Percentiles rank a stretch among this genome's conserved stretches.
phyloP scores from a whole-genome alignment of 2,113 vertebrate genomes.

The Gila orcuttii region DNA sequence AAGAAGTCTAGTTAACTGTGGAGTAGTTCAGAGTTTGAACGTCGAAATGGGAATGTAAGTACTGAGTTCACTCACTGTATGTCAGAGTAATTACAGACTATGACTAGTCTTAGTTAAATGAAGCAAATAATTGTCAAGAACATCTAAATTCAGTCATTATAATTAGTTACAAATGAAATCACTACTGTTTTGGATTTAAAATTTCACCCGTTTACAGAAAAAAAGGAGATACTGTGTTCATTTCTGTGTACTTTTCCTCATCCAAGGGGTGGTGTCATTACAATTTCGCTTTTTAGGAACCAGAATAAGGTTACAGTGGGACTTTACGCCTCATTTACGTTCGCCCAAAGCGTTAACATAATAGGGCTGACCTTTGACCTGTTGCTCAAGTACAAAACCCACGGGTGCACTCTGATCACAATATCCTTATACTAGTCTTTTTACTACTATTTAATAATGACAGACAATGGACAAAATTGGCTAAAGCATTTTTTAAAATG shows the following conservation, averaged over 20 bases:
- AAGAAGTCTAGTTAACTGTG: neutral
- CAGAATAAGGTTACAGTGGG: neutral
- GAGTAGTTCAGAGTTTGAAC: neutral
- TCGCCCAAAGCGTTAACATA: neutral
- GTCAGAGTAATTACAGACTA: neutral
- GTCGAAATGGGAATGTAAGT: neutral
- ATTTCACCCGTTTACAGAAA: neutral
- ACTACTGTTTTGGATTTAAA: neutral
- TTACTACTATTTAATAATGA: neutral
- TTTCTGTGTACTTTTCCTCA: neutral
- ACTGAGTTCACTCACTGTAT: no score
- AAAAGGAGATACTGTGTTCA: neutral
- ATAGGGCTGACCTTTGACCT: slow-evolving; percentile 11
- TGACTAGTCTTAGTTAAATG: neutral
- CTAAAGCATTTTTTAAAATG: neutral
- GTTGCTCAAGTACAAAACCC: slow-evolving; percentile 5
- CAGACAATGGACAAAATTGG: neutral
- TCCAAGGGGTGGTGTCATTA: neutral
- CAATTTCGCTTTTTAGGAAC: neutral
- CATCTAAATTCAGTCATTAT: neutral
- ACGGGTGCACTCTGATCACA: slow-evolving; percentile 17
- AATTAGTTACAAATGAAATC: neutral
- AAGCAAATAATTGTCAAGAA: neutral
- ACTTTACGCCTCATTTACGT: neutral
- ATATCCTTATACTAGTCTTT: neutral